phyloP scores from a whole-genome alignment of 2,797 vertebrate species.

The Clarias platycephalus region DNA sequence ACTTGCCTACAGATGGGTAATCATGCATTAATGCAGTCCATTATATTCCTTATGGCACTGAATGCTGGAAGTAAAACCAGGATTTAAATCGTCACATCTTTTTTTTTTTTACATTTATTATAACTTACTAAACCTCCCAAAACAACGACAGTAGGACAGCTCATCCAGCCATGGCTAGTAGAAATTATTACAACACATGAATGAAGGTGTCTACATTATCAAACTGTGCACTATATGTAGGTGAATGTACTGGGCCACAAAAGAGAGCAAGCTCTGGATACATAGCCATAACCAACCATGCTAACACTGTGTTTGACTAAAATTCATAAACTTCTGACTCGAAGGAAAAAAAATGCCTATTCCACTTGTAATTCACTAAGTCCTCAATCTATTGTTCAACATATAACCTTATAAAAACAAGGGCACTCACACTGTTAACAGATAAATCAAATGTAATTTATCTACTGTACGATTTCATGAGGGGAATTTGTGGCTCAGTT shows the following conservation, averaged over 20 bases:
- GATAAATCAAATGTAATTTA: neutral
- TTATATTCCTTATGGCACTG: neutral
- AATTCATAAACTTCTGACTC: no score
- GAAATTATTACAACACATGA: neutral
- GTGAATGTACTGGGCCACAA: neutral
- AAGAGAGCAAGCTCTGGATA: neutral
- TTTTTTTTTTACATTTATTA: neutral
- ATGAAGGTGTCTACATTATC: neutral
- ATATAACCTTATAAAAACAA: neutral
- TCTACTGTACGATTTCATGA: neutral
- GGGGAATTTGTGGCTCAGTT: no score
- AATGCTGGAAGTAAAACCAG: neutral
- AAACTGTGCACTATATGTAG: neutral
- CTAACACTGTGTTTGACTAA: neutral
- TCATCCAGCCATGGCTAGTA: neutral
- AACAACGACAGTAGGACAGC: neutral
- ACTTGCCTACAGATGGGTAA: slow-evolving; percentile 2
- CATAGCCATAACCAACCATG: neutral
- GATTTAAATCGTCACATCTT: neutral
- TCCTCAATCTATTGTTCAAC: neutral
- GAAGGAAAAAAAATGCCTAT: neutral
- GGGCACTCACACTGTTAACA: neutral
- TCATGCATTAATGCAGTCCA: neutral
- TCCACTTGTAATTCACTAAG: neutral
- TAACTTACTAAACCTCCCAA: neutral